These are phyloP conservation scores for Branchinecta lindahli DNA, from an alignment of 1,140 invertebrate species.

Conservation along the genomic window DNA sequence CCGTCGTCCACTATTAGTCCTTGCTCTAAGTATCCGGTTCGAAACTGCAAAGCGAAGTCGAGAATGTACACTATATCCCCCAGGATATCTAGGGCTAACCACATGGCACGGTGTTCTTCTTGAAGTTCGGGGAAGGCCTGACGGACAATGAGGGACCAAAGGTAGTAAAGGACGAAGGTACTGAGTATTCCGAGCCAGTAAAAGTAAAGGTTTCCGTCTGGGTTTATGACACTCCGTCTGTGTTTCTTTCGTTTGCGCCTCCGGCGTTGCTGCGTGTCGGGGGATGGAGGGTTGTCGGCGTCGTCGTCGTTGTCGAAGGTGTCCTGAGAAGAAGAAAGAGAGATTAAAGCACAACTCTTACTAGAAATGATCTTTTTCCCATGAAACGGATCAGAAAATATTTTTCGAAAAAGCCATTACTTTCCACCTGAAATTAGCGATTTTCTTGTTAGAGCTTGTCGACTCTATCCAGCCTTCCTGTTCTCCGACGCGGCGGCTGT, in stretches of 20 bases:
- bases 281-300: slow-evolving; percentile 25
- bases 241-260: slow-evolving; percentile 41
- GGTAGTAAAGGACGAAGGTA: slow-evolving; percentile 76
- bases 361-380: too few species aligned
- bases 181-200: slow-evolving; percentile 83
- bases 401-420: too few species aligned
- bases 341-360: too few species aligned
- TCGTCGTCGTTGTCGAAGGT: slow-evolving; percentile 47
- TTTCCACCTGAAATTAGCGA: too few species aligned
- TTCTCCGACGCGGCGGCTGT: too few species aligned
- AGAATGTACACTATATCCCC: slow-evolving; percentile 71
- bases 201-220: slow-evolving; percentile 88
- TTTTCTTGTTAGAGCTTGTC: too few species aligned
- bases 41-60: slow-evolving; percentile 74
- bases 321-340: slow-evolving; percentile 34
- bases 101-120: slow-evolving; percentile 46
- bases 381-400: too few species aligned
- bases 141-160: slow-evolving; percentile 86
- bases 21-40: slow-evolving; percentile 89
- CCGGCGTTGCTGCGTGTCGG: slow-evolving; percentile 28
- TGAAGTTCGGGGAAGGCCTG: slow-evolving; percentile 85
- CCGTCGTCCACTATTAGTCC: slow-evolving; percentile 85
- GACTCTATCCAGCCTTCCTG: too few species aligned
- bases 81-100: slow-evolving; percentile 63
- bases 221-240: slow-evolving; percentile 75